Percentiles rank a stretch among this genome's conserved stretches.
Conservation (phyloP, 2,888 invertebrate species). For the Nemotelus pantherinus region DNA sequence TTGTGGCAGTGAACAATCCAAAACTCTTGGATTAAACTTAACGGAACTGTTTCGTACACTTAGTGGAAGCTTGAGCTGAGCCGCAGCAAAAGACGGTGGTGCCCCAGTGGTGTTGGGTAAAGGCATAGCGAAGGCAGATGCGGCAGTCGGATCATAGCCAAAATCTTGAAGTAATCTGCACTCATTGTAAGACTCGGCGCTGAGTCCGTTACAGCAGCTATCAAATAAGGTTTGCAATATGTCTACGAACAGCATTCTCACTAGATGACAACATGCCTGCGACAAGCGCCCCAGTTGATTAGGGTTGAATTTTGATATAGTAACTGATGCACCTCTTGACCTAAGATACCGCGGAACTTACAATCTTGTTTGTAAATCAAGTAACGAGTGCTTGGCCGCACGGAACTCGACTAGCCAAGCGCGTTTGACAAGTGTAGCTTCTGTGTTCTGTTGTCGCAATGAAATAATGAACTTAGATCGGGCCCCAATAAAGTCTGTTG, state of each 20-base stretch:
- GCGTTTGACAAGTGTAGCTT: neutral
- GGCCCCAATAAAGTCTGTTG: conserved; percentile 2
- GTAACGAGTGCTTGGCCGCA: conserved; percentile 27
- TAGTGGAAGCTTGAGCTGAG: conserved; percentile 52
- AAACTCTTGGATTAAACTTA: conserved; percentile 32
- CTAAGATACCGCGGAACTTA: conserved; percentile 19
- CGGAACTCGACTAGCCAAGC: conserved; percentile 29
- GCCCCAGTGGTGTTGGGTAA: conserved; percentile 53
- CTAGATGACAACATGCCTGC: conserved; percentile 31
- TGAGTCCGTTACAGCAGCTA: conserved; percentile 40
- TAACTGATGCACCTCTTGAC: conserved; percentile 32
- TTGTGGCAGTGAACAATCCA: conserved; percentile 25
- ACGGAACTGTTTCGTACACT: conserved; percentile 59
- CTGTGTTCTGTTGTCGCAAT: conserved; percentile 5
- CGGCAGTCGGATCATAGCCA: conserved; percentile 47
- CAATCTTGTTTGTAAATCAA: conserved; percentile 25
- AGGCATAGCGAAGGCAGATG: conserved; percentile 49
- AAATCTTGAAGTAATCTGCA: conserved; percentile 45
- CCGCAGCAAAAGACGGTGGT: conserved; percentile 48
- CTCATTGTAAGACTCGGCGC: conserved; percentile 25
- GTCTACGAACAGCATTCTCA: conserved; percentile 46
- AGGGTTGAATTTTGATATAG: neutral
- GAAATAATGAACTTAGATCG: neutral
- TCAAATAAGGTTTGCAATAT: conserved; percentile 39
- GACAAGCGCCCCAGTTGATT: neutral